A percentile compares a stretch with the other conserved stretches of the same genome.
These are phyloP conservation scores for Suncus etruscus DNA, from an alignment of 2,113 vertebrate species.

Conservation along the genomic window DNA sequence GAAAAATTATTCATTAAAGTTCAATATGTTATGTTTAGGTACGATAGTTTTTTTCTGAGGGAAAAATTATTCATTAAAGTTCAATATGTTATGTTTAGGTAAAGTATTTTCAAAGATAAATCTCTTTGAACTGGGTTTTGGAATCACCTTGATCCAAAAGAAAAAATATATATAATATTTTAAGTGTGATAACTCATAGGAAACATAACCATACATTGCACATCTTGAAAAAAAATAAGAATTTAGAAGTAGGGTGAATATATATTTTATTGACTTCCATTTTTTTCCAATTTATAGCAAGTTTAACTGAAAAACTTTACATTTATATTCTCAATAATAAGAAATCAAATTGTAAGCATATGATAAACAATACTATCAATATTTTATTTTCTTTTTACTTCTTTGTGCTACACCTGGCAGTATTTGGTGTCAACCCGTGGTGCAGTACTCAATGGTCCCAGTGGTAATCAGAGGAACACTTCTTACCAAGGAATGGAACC, in stretches of 20 bases:
- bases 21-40: not conserved
- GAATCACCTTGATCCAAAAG: slow-evolving; percentile 43
- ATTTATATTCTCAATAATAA: slow-evolving; percentile 42
- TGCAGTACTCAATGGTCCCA: too few species aligned
- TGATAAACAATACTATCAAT: not conserved
- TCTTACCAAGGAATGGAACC: too few species aligned
- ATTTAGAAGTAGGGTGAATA: not conserved
- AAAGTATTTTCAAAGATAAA: slow-evolving; percentile 45
- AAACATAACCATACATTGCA: not conserved
- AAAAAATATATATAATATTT: not conserved
- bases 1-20: slow-evolving; percentile 28
- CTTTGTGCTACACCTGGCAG: too few species aligned
- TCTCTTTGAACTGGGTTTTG: slow-evolving; percentile 27
- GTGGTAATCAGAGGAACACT: too few species aligned
- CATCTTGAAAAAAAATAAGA: not conserved
- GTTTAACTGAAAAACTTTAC: not conserved
- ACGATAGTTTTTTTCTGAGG: slow-evolving; percentile 16
- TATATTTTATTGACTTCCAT: not conserved
- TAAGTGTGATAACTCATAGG: not conserved
- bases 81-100: not conserved
- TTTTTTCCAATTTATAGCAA: not conserved
- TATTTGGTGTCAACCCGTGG: too few species aligned
- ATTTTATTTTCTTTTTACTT: too few species aligned
- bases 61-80: slow-evolving; percentile 28
- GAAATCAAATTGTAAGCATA: not conserved